A percentile compares a stretch with the other conserved stretches of the same genome.
These are phyloP conservation scores for Habrosyne pyritoides DNA, from an alignment of 2,888 invertebrate genomes.

Conservation along the genomic window DNA sequence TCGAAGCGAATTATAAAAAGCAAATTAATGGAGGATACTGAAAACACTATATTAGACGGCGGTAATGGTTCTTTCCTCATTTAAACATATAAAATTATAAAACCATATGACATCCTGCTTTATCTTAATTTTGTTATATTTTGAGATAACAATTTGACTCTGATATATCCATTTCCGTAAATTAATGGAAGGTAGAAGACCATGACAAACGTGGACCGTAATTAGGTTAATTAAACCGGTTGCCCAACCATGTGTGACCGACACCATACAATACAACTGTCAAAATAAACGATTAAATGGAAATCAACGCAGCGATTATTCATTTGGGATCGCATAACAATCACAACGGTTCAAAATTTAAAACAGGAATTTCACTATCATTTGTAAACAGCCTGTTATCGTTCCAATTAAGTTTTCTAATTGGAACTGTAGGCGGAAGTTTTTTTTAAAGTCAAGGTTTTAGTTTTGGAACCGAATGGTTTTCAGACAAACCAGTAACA, in stretches of 20 bases:
- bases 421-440: neutral
- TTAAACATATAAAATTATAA: neutral
- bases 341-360: neutral
- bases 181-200: neutral
- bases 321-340: constrained; percentile 7
- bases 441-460: neutral
- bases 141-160: neutral
- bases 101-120: neutral
- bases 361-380: neutral
- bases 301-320: constrained; percentile 7
- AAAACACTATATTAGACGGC: too few relatives aligned
- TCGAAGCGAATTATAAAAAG: too few relatives aligned
- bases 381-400: too few relatives aligned
- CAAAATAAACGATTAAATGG: constrained; percentile 4
- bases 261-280: neutral
- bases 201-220: constrained; percentile 3
- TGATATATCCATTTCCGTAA: neutral
- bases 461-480: too few relatives aligned
- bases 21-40: too few relatives aligned
- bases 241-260: neutral
- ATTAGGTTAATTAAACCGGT: constrained; percentile 9
- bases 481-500: too few relatives aligned
- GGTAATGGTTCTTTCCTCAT: too few relatives aligned
- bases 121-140: neutral
- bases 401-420: neutral